Evolutionary conservation across 1,140 invertebrate species (phyloP), one percentile per base, ranked within the genome.

Genomic region (Oscheius sp.): DNA sequence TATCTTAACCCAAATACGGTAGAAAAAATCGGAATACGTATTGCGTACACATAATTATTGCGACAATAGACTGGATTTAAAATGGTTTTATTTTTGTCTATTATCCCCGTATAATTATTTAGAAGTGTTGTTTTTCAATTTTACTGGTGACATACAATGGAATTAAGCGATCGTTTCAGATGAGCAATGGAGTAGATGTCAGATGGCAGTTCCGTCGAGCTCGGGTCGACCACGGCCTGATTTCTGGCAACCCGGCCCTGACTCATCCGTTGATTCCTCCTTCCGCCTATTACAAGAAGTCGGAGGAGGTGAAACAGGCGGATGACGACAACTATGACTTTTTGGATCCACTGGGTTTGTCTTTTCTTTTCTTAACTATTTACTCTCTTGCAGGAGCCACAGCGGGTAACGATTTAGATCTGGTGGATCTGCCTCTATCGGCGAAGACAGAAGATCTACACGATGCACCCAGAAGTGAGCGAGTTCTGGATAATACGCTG

Each of bases 251-350:
- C 23, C 49, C 49, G 4, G 49, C 28, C 49, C 49, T 55, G 49
- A 55, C 15, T 55, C 49, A 55, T 55, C 49, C 49, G 4, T 26
- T 55, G 7, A 15, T 55, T 7, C 49, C 49, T 4, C 15, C 15
- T 20, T 13, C 49, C 7, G 49, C 49, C 4, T 55, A 55, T 23
- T 55, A 55, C 23, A 55, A 55, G 23, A 55, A 55, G 28, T 13
- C 49, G 49, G 49, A 13, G 49, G 7, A 13, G 23, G 49, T 20
- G 23, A 23, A 55, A 55, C 15, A 55, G 7, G 49, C 15, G 7
- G 49, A 55, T 7, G 49, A 7, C 7, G 23, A 55, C 15, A 55
- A 55, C 23, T 97, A 94, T 2, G 31, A 29, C 20, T 63, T 63
- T 32, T n/a, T 63, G 7, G 61, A 63, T 34, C 61, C 61, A 15